Base-by-base conservation (phyloP, 2,888 invertebrate genomes). In the Caenorhabditis sp. region DNA sequence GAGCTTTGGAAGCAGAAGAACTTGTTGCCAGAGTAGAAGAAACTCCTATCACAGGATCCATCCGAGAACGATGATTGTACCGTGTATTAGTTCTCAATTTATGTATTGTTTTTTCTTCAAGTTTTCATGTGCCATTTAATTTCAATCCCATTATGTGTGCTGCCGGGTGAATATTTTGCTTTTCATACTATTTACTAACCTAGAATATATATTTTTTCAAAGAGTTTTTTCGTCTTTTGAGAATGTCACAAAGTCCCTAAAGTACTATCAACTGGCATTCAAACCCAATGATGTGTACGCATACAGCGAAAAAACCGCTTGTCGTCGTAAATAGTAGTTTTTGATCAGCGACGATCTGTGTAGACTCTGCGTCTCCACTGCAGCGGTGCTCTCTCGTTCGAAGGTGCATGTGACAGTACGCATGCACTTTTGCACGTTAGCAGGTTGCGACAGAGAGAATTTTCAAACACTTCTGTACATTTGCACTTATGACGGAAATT, bases 401-500 rank as follows among this genome's bases (percentile, higher is more conserved):
- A 40, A 55, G 50, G 53, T 32, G 56, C 60, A 70, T 70, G 55
- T 51, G 55, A 74, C 72, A 74, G 72, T 74, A 74, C 72, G 58
- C 18, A 37, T 51, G 72, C 65, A 74, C 72, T 74, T 74, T 74
- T 65, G 65, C 72, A 64, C 64, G 64, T 70, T 70, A 51, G 60
- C 70, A 58, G 67, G 22, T 51, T 44, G 37, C 40, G 56, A 67
- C 56, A 68, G 37, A 68, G 69, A 51, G 60, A 65, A 47, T 47
- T 24, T n/a, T 2, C 28, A 37, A 26, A n/a, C 22, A 32, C 47
- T 47, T 50, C 51, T 70, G 37, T 70, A 51, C 51, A 53, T 58
- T 22, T 69, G 47, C 50, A 40, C 47, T 20, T 47, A 3, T 18
- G 47, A 3, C n/a, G 47, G 9, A 20, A 47, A 4, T 20, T n/a